Evolutionary conservation across 2,113 vertebrate genomes (phyloP).

Genomic region (Psophia crepitans): DNA sequence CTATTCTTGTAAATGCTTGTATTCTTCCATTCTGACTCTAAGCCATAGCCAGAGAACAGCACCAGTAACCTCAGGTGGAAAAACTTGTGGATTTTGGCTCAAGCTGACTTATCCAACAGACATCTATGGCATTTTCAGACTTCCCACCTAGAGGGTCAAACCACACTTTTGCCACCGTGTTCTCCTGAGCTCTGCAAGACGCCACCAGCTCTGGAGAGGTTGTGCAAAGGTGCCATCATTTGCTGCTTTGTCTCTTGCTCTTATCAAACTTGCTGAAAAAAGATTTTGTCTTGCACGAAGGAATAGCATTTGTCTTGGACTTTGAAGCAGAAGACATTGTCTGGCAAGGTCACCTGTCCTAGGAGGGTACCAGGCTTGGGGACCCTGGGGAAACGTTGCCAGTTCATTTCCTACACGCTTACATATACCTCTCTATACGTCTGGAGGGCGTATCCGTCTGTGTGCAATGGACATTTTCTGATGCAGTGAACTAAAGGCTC

Average conservation of each 20-base stretch:
- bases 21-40: background rate
- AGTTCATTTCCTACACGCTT: background rate
- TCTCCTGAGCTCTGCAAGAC: background rate
- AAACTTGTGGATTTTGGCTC: background rate
- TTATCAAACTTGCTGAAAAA: background rate
- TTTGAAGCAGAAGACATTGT: background rate
- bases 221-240: background rate
- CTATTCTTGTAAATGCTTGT: background rate
- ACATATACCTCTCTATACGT: accelerated
- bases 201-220: background rate
- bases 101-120: background rate
- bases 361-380: background rate
- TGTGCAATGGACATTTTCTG: background rate
- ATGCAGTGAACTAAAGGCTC: background rate
- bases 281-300: background rate
- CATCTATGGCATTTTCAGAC: background rate
- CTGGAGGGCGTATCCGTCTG: accelerated
- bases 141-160: background rate
- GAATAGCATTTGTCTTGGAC: background rate
- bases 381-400: accelerated
- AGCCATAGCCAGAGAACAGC: background rate
- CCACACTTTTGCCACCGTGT: accelerated
- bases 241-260: background rate
- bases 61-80: background rate
- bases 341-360: background rate